Percentiles rank a stretch among this genome's conserved stretches.
Conservation (phyloP, 2,113 vertebrate genomes). For the Corythaeola cristata region DNA sequence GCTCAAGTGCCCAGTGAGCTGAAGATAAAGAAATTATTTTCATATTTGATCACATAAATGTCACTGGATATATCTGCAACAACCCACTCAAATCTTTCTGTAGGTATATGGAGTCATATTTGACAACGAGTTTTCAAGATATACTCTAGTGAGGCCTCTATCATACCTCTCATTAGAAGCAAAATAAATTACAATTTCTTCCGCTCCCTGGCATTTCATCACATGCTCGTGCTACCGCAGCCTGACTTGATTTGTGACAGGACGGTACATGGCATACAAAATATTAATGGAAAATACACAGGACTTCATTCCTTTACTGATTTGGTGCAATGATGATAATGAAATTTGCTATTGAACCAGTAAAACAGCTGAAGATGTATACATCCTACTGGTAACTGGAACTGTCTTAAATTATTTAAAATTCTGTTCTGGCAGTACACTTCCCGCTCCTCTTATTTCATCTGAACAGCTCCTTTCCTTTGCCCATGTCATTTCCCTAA, state of each 20-base stretch:
- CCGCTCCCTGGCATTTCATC: not conserved
- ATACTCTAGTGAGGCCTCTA: not conserved
- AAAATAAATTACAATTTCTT: not conserved
- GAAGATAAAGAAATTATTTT: constrained; percentile 44
- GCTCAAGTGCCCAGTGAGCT: not conserved
- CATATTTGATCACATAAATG: constrained; percentile 19
- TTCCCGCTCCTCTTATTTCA: not conserved
- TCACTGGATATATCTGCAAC: constrained; percentile 5
- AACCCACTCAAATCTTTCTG: not conserved
- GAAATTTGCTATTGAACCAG: not conserved
- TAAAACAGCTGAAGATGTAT: not conserved
- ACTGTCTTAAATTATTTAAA: not conserved
- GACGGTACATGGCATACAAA: not conserved
- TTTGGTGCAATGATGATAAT: not conserved
- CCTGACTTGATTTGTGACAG: not conserved
- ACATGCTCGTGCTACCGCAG: not conserved
- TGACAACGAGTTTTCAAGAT: not conserved
- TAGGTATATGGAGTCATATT: not conserved
- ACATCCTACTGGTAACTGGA: not conserved
- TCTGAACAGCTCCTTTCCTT: not conserved
- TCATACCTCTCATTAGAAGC: not conserved
- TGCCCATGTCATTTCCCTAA: not conserved
- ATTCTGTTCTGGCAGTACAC: not conserved
- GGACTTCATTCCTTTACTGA: not conserved
- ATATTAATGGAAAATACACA: not conserved